These are phyloP conservation scores for Myanophis thanlyinensis DNA, from an alignment of 2,113 vertebrate genomes.

Conservation along the genomic window DNA sequence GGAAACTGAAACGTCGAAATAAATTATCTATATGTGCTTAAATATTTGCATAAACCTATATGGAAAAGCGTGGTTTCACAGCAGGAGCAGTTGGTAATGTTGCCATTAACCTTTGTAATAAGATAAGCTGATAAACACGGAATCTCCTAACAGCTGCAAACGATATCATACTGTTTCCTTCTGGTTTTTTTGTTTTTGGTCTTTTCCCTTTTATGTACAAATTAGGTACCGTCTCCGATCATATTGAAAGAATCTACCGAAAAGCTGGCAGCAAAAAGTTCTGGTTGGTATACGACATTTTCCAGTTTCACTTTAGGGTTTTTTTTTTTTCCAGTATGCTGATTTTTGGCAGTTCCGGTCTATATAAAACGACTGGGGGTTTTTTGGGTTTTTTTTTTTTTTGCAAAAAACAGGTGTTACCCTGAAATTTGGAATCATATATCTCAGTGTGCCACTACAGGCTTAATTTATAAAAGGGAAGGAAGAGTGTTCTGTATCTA, in stretches of 20 bases:
- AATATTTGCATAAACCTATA: neutral
- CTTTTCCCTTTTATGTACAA: conserved; percentile 30
- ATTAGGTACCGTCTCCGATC: conserved; percentile 84
- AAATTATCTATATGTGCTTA: neutral
- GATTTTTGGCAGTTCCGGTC: neutral
- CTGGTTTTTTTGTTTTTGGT: neutral
- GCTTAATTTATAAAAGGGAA: neutral
- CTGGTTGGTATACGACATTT: conserved; percentile 83
- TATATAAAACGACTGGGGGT: no score
- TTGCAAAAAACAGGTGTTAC: neutral
- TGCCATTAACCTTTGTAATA: conserved; percentile 15
- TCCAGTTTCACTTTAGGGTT: conserved; percentile 13
- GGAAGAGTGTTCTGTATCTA: no score
- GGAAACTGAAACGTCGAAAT: neutral
- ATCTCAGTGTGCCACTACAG: neutral
- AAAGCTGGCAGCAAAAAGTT: conserved; percentile 93
- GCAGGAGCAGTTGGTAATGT: neutral
- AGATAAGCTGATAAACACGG: neutral
- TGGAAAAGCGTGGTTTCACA: neutral
- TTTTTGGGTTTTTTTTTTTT: no score
- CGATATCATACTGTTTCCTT: conserved; percentile 13
- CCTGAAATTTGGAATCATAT: neutral
- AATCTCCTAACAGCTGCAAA: conserved; percentile 3
- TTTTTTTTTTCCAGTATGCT: neutral
- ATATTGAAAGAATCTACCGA: conserved; percentile 94